phyloP scores from a whole-genome alignment of 1,140 invertebrate species.

The Drosophila quadrilineata region DNA sequence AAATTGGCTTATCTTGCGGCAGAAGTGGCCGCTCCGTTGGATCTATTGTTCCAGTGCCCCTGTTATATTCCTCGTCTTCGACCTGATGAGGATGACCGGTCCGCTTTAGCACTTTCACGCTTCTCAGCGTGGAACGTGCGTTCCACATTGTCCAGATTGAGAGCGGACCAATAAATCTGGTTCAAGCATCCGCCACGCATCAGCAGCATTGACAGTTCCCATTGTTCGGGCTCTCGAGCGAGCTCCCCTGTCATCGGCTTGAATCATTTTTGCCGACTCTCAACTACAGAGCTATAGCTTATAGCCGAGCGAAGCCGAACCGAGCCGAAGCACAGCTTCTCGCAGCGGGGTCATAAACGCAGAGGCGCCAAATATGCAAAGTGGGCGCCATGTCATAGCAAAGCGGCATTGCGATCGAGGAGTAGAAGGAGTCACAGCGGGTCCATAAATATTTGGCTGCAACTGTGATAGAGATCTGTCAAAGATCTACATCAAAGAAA shows the following conservation, averaged over 20 bases:
- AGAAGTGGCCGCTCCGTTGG: conserved; percentile 31
- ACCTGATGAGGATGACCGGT: too few relatives aligned
- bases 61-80: neutral
- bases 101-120: conserved; percentile 61
- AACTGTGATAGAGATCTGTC: neutral
- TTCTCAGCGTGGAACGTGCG: conserved; percentile 57
- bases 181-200: conserved; percentile 56
- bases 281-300: too few relatives aligned
- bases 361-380: conserved; percentile 53
- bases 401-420: neutral
- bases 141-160: conserved; percentile 42
- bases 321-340: neutral
- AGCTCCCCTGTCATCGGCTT: neutral
- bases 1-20: conserved; percentile 61
- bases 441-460: conserved; percentile 4
- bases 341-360: conserved; percentile 37
- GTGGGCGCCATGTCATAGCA: conserved; percentile 13
- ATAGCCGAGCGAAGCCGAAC: too few relatives aligned
- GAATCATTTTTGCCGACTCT: neutral
- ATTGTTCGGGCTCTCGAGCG: conserved; percentile 43
- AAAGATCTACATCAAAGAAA: neutral
- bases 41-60: conserved; percentile 52
- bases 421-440: neutral
- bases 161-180: conserved; percentile 69
- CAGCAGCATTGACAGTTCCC: conserved; percentile 52